Base-by-base conservation (phyloP, 2,888 invertebrate species). In the Halictus ligatus region DNA sequence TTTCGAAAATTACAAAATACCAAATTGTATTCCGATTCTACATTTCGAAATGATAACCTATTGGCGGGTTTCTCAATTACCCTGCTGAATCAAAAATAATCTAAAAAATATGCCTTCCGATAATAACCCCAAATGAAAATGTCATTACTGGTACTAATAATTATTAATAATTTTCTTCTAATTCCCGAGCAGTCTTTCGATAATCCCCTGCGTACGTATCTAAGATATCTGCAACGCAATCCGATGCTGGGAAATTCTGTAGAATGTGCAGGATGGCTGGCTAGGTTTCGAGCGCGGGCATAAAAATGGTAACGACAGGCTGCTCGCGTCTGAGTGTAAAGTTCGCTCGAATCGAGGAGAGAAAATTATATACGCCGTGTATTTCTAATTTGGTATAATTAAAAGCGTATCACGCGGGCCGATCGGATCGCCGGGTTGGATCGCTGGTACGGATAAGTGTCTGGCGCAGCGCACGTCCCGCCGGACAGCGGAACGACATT, bases 401-500 rank as follows among this genome's bases (percentile, higher is more conserved):
- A 50, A 74, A 74, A 35, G 35, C 74, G 25, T 50, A 18, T 74
- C 35, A 21, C 10, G 29, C 35, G 29, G 21, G 12, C 21, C 29
- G 35, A 18, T 35, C 29, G 35, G 46, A 46, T 50, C 50, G 21
- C 29, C 48, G 50, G 21, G 18, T 13, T 21, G 74, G 74, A 54
- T 29, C 74, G 50, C 25, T 35, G 35, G 50, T 8, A 35, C 50
- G 43, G 71, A 50, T 50, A 50, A 74, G 50, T 74, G 74, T 18
- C 50, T 21, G 50, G 29, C 18, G 73, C 35, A 48, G 50, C 74
- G 50, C 48, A 10, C 74, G 74, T 29, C 74, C 74, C 50, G 21
- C 35, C 50, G 74, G 35, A 29, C 50, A 74, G 29, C 35, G 74
- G 74, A 50, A 74, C 74, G 74, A 67, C 67, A 69, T 73, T 48